Percentiles rank a stretch among this genome's conserved stretches.
Evolutionary conservation across 2,113 vertebrate species (phyloP).

Genomic region (Grammatotria lemairii): DNA sequence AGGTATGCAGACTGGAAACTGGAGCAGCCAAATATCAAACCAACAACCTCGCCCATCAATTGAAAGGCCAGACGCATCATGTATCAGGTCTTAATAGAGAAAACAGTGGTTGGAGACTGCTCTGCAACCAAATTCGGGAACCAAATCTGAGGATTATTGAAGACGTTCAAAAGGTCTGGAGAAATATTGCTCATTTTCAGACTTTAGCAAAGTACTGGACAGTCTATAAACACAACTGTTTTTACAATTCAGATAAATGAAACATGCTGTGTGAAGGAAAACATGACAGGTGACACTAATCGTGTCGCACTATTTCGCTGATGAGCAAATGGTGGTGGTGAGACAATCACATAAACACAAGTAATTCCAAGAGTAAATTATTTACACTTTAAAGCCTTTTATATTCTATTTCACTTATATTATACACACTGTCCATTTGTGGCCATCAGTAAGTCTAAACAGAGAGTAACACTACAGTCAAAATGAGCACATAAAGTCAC

Average conservation of each 20-base stretch:
- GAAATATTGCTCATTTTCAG: accelerated
- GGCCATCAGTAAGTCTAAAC: neutral
- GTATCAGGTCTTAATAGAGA: neutral
- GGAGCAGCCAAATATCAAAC: neutral
- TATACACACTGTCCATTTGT: neutral
- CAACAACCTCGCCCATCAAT: neutral
- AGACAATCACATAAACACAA: neutral
- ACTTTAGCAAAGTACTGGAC: neutral
- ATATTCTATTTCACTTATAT: accelerated
- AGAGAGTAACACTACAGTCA: neutral
- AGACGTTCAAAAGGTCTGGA: neutral
- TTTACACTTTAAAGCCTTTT: neutral
- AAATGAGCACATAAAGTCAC: neutral
- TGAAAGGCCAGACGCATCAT: neutral
- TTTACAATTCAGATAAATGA: neutral
- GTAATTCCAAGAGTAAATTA: neutral
- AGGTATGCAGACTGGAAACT: neutral
- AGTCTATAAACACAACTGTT: neutral
- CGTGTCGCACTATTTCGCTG: accelerated
- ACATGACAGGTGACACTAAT: neutral
- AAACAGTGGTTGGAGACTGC: neutral
- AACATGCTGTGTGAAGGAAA: neutral
- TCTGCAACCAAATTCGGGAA: accelerated
- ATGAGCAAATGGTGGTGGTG: neutral
- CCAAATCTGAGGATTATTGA: neutral